Evolutionary conservation across 2,888 invertebrate species (phyloP).

Genomic region (Chrysomela aeneicollis): DNA sequence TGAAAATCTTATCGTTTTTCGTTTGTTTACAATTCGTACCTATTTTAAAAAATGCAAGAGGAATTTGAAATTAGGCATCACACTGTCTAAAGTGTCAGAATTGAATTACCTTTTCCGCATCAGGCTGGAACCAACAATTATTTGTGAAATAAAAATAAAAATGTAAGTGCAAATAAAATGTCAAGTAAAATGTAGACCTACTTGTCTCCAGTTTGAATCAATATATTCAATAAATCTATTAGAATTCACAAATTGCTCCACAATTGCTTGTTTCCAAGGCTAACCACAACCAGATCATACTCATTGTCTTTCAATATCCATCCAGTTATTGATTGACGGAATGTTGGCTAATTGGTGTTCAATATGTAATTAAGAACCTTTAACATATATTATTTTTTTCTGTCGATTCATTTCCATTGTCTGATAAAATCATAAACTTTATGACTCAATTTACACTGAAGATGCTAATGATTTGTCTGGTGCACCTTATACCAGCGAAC

Average conservation of each 20-base stretch:
- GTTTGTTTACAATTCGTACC: too few species aligned
- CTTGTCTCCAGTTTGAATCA: background rate
- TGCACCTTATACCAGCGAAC: too few species aligned
- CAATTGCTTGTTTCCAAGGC: conserved; percentile 18
- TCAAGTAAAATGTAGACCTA: too few species aligned
- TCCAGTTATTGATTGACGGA: background rate
- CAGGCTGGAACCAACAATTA: too few species aligned
- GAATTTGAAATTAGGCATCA: too few species aligned
- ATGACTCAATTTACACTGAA: too few species aligned
- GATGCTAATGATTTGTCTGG: too few species aligned
- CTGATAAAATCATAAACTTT: background rate
- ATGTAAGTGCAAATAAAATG: conserved; percentile 6
- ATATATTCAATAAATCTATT: conserved; percentile 8
- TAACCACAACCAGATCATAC: conserved; percentile 8
- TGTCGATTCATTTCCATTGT: background rate
- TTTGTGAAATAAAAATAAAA: too few species aligned
- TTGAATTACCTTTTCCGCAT: too few species aligned
- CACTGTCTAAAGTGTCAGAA: too few species aligned
- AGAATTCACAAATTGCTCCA: conserved; percentile 17
- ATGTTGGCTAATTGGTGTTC: background rate
- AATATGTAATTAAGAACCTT: background rate
- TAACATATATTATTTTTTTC: background rate
- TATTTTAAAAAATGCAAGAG: too few species aligned
- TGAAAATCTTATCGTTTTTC: too few species aligned
- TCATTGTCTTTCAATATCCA: background rate